These are phyloP conservation scores for Sternarchorhynchus goeldii DNA, from an alignment of 2,797 vertebrate species.

Conservation along the genomic window DNA sequence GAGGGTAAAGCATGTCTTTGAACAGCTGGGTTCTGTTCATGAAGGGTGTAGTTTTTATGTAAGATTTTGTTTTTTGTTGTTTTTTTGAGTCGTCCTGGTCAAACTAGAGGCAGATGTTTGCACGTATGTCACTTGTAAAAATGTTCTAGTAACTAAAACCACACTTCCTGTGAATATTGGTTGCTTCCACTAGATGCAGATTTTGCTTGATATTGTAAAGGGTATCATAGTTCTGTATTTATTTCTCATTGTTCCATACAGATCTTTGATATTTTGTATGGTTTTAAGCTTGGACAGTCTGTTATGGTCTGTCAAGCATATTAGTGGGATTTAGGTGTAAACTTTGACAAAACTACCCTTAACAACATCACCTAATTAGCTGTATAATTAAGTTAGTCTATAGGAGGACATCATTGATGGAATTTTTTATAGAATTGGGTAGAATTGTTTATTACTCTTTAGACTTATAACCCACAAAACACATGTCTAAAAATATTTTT, in stretches of 20 bases:
- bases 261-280: not conserved
- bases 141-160: not conserved
- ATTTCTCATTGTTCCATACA: not conserved
- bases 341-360: not conserved
- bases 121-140: constrained; percentile 1
- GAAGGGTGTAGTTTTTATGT: not conserved
- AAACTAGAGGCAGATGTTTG: not conserved
- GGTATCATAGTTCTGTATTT: not conserved
- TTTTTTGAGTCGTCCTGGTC: not conserved
- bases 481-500: too few species aligned
- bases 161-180: not conserved
- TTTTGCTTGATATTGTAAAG: not conserved
- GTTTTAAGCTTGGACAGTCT: not conserved
- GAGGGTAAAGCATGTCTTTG: constrained; percentile 79
- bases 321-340: not conserved
- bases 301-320: too few species aligned
- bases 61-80: not conserved
- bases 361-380: not conserved
- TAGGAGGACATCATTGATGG: not conserved
- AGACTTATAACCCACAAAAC: too few species aligned
- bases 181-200: not conserved
- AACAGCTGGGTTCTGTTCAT: not conserved
- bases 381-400: not conserved
- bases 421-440: not conserved
- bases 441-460: too few species aligned